A percentile compares a stretch with the other conserved stretches of the same genome.
Evolutionary conservation across 2,113 vertebrate species (phyloP).

Genomic region (Bos indicus): DNA sequence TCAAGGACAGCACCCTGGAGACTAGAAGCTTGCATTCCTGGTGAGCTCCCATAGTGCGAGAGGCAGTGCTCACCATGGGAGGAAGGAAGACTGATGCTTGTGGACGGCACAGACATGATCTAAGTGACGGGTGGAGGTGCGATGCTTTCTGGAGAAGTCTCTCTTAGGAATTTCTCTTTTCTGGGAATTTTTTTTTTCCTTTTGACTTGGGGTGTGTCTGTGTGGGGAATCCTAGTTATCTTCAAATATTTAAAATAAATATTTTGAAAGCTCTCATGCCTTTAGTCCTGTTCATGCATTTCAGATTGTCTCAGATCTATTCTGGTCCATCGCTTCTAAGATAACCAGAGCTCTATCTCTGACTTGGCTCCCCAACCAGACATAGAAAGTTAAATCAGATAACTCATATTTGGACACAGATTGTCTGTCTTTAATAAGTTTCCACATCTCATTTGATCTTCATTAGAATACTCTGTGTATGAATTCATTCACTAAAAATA

Average conservation of each 20-base stretch:
- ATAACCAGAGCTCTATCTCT: not conserved
- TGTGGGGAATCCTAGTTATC: not conserved
- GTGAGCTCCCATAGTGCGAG: not conserved
- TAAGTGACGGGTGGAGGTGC: not conserved
- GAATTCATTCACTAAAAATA: not conserved
- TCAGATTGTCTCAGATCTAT: slow-evolving; percentile 5
- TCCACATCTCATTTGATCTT: not conserved
- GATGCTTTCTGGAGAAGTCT: not conserved
- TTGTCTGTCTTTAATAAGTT: not conserved
- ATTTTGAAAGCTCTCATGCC: not conserved
- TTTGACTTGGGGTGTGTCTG: not conserved
- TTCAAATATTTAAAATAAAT: slow-evolving; percentile 10
- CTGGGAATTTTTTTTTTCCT: not conserved
- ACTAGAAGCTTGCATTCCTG: not conserved
- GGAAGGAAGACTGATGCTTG: not conserved
- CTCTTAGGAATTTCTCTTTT: not conserved
- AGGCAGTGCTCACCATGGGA: not conserved
- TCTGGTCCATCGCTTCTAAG: not conserved
- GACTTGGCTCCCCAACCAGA: not conserved
- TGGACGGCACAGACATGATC: not conserved
- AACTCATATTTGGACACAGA: not conserved
- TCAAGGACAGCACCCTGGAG: not conserved
- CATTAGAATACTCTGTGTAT: not conserved
- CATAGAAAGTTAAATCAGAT: not conserved
- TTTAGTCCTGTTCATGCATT: not conserved